Conservation (phyloP, 2,797 vertebrate species). For the Acanthurus leucopareius region DNA sequence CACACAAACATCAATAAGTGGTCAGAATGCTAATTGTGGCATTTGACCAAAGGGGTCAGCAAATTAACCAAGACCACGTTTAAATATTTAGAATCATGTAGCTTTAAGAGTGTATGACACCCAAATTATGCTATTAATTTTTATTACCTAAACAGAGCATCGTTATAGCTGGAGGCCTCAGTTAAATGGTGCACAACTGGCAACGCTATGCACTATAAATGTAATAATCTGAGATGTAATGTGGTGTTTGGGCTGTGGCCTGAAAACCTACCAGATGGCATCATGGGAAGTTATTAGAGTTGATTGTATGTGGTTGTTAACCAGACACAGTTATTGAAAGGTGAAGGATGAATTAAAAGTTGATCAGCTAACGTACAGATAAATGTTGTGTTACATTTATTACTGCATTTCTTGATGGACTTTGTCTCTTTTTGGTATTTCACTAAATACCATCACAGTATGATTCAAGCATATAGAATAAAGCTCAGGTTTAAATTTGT, state of each 20-base stretch:
- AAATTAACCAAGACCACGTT: slow-evolving; percentile 72
- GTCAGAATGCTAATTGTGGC: slow-evolving; percentile 94
- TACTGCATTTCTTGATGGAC: no score
- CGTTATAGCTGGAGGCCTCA: neutral
- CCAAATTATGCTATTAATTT: neutral
- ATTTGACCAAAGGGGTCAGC: slow-evolving; percentile 80
- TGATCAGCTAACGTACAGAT: neutral
- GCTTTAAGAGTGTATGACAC: slow-evolving; percentile 24
- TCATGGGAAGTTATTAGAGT: neutral
- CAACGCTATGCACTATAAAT: neutral
- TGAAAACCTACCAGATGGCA: slow-evolving; percentile 1
- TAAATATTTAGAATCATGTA: slow-evolving; percentile 71
- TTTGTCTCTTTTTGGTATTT: neutral
- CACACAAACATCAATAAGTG: slow-evolving; percentile 89
- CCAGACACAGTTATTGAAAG: neutral
- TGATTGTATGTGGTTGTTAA: slow-evolving; percentile 6
- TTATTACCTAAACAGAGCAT: slow-evolving; percentile 6
- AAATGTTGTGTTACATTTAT: no score
- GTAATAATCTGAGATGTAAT: neutral
- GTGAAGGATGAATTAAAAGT: neutral
- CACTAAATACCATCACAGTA: neutral
- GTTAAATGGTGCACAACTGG: neutral
- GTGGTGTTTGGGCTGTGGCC: neutral
- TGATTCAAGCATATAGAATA: neutral
- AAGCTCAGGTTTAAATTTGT: slow-evolving; percentile 21